Evolutionary conservation across 35 echinoderm and acorn worm species (phyloP), one percentile per base, ranked within the genome.

Genomic region (Patiria miniata): DNA sequence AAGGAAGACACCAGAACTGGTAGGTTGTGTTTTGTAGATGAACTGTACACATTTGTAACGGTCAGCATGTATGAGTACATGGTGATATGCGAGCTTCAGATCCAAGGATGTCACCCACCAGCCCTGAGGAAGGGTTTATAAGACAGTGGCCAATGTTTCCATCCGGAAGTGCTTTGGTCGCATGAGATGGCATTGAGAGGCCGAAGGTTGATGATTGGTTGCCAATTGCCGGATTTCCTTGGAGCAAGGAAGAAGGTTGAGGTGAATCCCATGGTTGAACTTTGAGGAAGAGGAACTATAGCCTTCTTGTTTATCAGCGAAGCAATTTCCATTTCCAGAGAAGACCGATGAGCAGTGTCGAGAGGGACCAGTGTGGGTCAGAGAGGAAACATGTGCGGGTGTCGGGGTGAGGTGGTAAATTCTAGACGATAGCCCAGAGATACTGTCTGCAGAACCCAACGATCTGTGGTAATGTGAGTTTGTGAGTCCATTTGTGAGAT

Each of bases 1-100:
- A 77, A 7, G 40, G 81, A 22, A 91, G 82, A 30, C 37, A 28
- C 22, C 23, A 8, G 44, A 82, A 89, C 18, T 40, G 58, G 55
- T 53, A 89, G 14, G 39, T 81, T 10, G 36, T 52, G 32, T 39
- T 16, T 82, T 30, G 39, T 39, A 39, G 36, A 40, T 42, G 79
- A 81, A 81, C 36, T 42, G 36, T 7, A 61, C 0, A 3, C 29
- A 61, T 57, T 55, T 37, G 18, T 60, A 26, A 26, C 28, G 56
- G 28, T 60, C 5, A n/a, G 56, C 7, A 60, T 60, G 56, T 5
- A 60, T 60, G 56, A 26, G 56, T 60, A 60, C 56, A 60, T 60
- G 56, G 9, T n/a, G 56, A 26, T 60, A 60, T 3, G 15, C 56
- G 7, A n/a, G 18, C 15, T 26, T 60, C 15, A 60, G 28, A 7